Conservation (phyloP, 1,140 invertebrate genomes). For the silkworm (Bombyx mori) region ASM3026992v2 NC_085111.1:5440501-5441000, state of each 20-base stretch:
- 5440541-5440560: conserved; percentile 1
- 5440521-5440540: not conserved
- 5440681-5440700: conserved; percentile 27
- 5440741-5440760: no score
- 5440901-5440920: not conserved
- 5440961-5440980: no score
- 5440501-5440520: not conserved
- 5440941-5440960: no score
- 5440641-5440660: conserved; percentile 44
- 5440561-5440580: conserved; percentile 4
- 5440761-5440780: no score
- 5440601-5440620: not conserved
- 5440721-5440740: conserved; percentile 1
- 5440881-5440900: not conserved
- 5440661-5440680: conserved; percentile 37
- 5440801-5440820: no score
- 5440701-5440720: conserved; percentile 31
- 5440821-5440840: conserved; percentile 2
- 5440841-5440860: not conserved
- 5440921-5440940: not conserved
- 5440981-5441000: no score
- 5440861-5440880: conserved; percentile 5
- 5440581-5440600: conserved; percentile 4
- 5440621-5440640: conserved; percentile 2
- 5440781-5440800: no score